Percentiles rank a stretch among this genome's conserved stretches.
These are phyloP conservation scores for Hepsetus odoe DNA, from an alignment of 2,113 vertebrate species.

Conservation along the genomic window DNA sequence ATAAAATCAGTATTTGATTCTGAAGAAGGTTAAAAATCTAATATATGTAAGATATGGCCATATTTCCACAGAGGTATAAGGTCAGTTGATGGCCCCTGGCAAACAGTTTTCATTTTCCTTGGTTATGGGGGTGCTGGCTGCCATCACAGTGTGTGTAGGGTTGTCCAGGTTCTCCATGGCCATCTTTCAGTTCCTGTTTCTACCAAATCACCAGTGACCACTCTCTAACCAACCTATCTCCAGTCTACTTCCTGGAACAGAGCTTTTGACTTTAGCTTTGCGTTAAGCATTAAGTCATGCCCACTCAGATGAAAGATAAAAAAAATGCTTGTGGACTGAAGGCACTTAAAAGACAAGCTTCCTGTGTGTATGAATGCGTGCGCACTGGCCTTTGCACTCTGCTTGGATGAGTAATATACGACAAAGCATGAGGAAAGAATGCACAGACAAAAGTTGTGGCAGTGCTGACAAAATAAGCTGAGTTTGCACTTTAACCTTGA, in stretches of 20 bases:
- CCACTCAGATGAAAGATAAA: neutral
- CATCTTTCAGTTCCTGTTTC: neutral
- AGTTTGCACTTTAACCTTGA: neutral
- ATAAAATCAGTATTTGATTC: no score
- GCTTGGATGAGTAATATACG: conserved; percentile 9
- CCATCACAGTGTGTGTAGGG: no score
- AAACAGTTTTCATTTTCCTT: no score
- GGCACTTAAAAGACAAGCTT: neutral
- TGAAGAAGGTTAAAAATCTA: no score
- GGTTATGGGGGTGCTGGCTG: no score
- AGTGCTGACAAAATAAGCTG: neutral
- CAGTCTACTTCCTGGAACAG: neutral
- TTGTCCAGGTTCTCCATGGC: no score
- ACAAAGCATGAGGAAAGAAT: conserved; percentile 19
- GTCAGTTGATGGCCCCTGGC: no score
- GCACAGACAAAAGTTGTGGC: neutral
- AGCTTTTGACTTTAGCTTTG: neutral
- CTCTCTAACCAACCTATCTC: neutral
- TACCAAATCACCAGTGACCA: no score
- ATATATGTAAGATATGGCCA: no score
- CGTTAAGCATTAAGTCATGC: no score
- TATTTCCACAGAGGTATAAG: no score
- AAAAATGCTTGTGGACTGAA: neutral
- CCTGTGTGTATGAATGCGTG: neutral
- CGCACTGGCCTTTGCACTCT: neutral